Percentiles rank a stretch among this genome's conserved stretches.
These are phyloP conservation scores for Trimorus sp. DNA, from an alignment of 2,888 invertebrate species.

Conservation along the genomic window DNA sequence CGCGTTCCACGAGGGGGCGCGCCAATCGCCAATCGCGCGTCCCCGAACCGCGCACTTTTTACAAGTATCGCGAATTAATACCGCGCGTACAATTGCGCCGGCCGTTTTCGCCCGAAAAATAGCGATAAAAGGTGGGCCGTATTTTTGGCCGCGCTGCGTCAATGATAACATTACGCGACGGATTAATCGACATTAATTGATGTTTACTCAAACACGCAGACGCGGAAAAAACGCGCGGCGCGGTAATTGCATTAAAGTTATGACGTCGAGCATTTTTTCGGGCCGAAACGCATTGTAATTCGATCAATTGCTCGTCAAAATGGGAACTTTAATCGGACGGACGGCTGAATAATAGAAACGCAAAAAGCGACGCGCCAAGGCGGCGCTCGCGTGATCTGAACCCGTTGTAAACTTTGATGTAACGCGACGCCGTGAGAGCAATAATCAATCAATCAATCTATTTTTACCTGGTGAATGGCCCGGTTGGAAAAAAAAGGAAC, in stretches of 20 bases:
- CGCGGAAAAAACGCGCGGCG: conserved; percentile 6
- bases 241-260: conserved; percentile 28
- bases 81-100: no score
- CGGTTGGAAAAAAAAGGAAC: background rate
- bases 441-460: conserved; percentile 36
- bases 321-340: no score
- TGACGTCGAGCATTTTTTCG: conserved; percentile 25
- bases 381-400: conserved; percentile 7
- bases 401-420: conserved; percentile 30
- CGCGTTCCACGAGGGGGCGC: background rate
- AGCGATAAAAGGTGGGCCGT: background rate
- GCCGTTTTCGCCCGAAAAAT: background rate
- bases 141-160: conserved; percentile 3
- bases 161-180: conserved; percentile 5
- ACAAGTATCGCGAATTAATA: no score
- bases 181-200: conserved; percentile 36
- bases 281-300: background rate
- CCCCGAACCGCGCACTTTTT: no score
- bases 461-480: conserved; percentile 1
- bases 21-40: background rate
- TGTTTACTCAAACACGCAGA: conserved; percentile 26
- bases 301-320: conserved; percentile 13
- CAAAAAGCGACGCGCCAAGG: no score
- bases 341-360: no score
- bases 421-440: conserved; percentile 25